phyloP scores from a whole-genome alignment of 2,113 vertebrate genomes.

The Lepisosteus oculatus region DNA sequence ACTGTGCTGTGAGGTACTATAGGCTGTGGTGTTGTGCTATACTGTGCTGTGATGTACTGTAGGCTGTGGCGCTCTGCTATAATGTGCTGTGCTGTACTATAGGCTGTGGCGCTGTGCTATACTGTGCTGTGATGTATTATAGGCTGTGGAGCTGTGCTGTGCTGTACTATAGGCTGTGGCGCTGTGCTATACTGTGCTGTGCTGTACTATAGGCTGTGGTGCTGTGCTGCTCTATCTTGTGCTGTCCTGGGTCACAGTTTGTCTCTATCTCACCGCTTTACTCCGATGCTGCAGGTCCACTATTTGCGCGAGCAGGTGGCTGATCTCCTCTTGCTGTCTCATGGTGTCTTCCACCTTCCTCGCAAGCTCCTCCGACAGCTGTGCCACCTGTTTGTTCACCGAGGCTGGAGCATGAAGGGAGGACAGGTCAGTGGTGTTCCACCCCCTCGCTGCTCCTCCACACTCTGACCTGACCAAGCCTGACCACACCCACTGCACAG shows the following conservation, averaged over 20 bases:
- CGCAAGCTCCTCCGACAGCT: slow-evolving; percentile 77
- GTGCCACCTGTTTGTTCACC: slow-evolving; percentile 72
- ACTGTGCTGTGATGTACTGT: too few relatives aligned
- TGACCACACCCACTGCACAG: too few relatives aligned
- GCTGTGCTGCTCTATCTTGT: neutral
- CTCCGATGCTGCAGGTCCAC: slow-evolving; percentile 76
- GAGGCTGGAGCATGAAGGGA: slow-evolving; percentile 51
- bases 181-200: neutral
- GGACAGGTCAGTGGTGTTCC: neutral
- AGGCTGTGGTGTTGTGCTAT: too few relatives aligned
- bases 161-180: neutral
- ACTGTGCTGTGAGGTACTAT: neutral
- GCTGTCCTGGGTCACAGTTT: too few relatives aligned
- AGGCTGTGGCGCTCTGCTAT: too few relatives aligned
- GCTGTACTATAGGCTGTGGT: neutral
- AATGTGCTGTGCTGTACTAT: too few relatives aligned
- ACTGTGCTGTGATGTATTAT: neutral
- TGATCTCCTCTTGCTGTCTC: slow-evolving; percentile 82
- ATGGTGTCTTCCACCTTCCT: slow-evolving; percentile 69
- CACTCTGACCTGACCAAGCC: neutral
- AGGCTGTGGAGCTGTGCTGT: too few relatives aligned
- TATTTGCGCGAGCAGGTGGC: slow-evolving; percentile 71
- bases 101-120: too few relatives aligned
- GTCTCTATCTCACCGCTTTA: slow-evolving; percentile 64
- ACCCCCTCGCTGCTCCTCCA: neutral